Percentiles rank a stretch among this genome's conserved stretches.
phyloP scores from a whole-genome alignment of 1,140 invertebrate genomes.

The Choristoneura fumiferana region DNA sequence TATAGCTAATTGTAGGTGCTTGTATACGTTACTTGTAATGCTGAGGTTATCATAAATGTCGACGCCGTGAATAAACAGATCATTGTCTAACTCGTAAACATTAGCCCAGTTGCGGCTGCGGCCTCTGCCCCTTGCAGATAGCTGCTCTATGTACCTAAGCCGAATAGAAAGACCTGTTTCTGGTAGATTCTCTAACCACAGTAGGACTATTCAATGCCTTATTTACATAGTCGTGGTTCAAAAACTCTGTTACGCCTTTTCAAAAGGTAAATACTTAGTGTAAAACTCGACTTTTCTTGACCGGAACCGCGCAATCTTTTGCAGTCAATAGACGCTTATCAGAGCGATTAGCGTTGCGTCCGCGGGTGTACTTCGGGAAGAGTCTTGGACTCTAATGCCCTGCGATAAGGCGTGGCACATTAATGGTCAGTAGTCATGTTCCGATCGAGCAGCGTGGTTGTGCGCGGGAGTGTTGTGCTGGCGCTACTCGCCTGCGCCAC shows the following conservation, averaged over 20 bases:
- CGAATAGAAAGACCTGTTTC: too few species aligned
- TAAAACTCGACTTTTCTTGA: not conserved
- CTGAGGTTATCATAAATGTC: not conserved
- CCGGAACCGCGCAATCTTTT: conserved; percentile 31
- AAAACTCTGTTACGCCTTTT: too few species aligned
- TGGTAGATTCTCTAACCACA: too few species aligned
- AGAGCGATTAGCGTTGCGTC: conserved; percentile 26
- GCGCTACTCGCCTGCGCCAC: not conserved
- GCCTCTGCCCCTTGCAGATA: not conserved
- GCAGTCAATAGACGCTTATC: conserved; percentile 62
- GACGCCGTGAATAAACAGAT: conserved; percentile 1
- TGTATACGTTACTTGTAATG: not conserved
- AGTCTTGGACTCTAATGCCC: not conserved
- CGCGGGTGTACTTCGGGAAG: not conserved
- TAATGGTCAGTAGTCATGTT: not conserved
- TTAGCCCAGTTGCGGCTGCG: not conserved
- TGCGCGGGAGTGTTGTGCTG: not conserved
- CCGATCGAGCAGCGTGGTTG: not conserved
- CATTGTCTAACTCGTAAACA: conserved; percentile 7
- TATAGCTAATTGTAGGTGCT: too few species aligned
- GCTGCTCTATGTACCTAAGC: not conserved
- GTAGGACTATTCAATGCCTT: too few species aligned
- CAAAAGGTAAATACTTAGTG: too few species aligned
- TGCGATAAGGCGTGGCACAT: too few species aligned
- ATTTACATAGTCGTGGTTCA: too few species aligned